Percentiles rank a stretch among this genome's conserved stretches.
These are phyloP conservation scores for Carcinoscorpius rotundicauda DNA, from an alignment of 1,140 invertebrate genomes.

Conservation along the genomic window DNA sequence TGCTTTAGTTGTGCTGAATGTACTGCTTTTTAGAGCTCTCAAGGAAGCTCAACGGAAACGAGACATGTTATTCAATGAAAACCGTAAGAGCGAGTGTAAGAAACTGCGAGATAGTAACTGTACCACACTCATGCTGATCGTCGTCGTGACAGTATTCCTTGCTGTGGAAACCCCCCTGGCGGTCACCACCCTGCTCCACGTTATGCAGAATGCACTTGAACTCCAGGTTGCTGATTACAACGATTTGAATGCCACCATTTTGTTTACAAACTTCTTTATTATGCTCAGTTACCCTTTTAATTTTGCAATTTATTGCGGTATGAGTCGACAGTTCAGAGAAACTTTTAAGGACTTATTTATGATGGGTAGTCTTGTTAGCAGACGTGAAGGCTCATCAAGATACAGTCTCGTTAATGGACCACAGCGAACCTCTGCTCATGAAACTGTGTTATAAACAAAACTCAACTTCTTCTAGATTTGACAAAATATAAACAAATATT, in stretches of 20 bases:
- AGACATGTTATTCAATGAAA: slow-evolving; percentile 67
- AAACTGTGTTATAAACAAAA: slow-evolving; percentile 55
- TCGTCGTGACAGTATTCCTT: slow-evolving; percentile 82
- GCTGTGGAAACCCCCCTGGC: slow-evolving; percentile 82
- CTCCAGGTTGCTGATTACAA: slow-evolving; percentile 52
- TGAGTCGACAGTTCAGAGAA: slow-evolving; percentile 84
- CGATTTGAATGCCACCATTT: slow-evolving; percentile 64
- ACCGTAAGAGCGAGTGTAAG: slow-evolving; percentile 67
- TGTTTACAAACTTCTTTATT: slow-evolving; percentile 83
- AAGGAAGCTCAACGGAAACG: slow-evolving; percentile 62
- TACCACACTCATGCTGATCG: slow-evolving; percentile 89
- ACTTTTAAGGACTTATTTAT: slow-evolving; percentile 79
- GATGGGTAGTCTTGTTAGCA: background rate
- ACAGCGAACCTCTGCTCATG: slow-evolving; percentile 56
- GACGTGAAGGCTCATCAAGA: slow-evolving; percentile 50
- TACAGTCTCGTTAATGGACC: slow-evolving; percentile 66
- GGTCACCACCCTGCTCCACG: slow-evolving; percentile 69
- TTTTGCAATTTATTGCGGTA: slow-evolving; percentile 91
- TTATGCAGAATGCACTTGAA: slow-evolving; percentile 51
- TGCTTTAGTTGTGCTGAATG: slow-evolving; percentile 74
- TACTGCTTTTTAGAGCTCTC: slow-evolving; percentile 72
- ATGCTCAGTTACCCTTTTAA: slow-evolving; percentile 83
- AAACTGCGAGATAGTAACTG: slow-evolving; percentile 74
- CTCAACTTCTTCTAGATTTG: too few species aligned
- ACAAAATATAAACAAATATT: too few species aligned